A percentile compares a stretch with the other conserved stretches of the same genome.
Conservation (phyloP, 1,140 invertebrate genomes). For the Monomorium pharaonis region DNA sequence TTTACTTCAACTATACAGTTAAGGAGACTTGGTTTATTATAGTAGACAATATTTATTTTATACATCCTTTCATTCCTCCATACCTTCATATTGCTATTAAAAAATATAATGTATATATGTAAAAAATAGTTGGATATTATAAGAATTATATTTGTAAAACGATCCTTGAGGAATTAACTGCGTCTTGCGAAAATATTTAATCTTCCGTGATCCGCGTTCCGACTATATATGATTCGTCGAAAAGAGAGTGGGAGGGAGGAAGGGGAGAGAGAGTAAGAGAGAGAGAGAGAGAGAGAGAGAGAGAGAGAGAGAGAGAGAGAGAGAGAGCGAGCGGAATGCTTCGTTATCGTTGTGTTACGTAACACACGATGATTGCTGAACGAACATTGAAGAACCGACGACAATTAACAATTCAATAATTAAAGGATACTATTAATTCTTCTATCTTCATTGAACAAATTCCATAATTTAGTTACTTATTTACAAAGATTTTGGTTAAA, state of each 20-base stretch:
- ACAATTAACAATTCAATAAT: conserved; percentile 2
- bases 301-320: neutral
- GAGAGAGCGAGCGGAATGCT: neutral
- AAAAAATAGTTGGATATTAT: neutral
- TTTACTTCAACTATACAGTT: too few species aligned
- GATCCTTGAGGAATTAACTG: neutral
- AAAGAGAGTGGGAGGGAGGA: neutral
- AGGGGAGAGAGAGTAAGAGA: neutral
- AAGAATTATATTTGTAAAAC: neutral
- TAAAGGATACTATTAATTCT: neutral
- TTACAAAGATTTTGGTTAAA: neutral
- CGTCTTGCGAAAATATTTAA: neutral
- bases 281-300: neutral
- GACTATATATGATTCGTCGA: neutral
- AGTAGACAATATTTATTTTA: too few species aligned
- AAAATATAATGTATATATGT: neutral
- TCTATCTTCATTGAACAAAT: neutral
- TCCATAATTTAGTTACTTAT: neutral
- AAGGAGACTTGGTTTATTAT: too few species aligned
- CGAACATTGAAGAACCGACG: neutral
- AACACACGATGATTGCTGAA: conserved; percentile 15
- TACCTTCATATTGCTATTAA: too few species aligned
- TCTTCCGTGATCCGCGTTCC: neutral
- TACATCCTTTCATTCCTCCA: too few species aligned
- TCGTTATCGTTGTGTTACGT: conserved; percentile 56